Conservation (phyloP, 2,797 vertebrate species). For the Gobio occitaniae region DNA sequence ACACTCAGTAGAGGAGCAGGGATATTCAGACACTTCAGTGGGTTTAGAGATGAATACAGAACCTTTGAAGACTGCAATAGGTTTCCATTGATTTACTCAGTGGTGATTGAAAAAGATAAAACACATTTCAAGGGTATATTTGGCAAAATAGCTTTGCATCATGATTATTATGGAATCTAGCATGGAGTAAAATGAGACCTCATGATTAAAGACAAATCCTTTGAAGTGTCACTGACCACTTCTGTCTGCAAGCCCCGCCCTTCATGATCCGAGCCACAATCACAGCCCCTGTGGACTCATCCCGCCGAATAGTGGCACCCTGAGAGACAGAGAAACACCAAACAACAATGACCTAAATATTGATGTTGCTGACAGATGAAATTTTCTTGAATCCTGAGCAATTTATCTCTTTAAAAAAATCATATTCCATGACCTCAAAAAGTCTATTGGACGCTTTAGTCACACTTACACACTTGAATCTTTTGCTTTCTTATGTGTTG, state of each 20-base stretch:
- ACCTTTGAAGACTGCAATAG: background rate
- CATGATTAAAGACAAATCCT: slow-evolving; percentile 2
- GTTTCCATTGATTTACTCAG: background rate
- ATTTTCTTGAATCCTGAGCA: no score
- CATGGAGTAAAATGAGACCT: background rate
- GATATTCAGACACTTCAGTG: slow-evolving; percentile 3
- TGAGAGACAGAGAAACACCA: slow-evolving; percentile 63
- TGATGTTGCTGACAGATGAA: background rate
- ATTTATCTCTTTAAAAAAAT: background rate
- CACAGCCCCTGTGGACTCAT: slow-evolving; percentile 88
- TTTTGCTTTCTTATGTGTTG: background rate
- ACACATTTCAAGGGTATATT: background rate
- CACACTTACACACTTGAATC: background rate
- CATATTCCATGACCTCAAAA: background rate
- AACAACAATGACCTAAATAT: background rate
- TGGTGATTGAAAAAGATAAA: background rate
- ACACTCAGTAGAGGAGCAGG: background rate
- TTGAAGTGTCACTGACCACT: slow-evolving; percentile 80
- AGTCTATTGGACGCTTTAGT: background rate
- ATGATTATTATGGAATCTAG: background rate
- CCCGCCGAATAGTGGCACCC: slow-evolving; percentile 95
- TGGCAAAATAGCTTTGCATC: slow-evolving; percentile 9
- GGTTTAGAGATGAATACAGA: slow-evolving; percentile 5
- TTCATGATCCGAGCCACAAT: slow-evolving; percentile 95
- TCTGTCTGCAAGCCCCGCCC: slow-evolving; percentile 92